Evolutionary conservation across 2,797 vertebrate species (phyloP).

Genomic region (Leptatherina wallacei): DNA sequence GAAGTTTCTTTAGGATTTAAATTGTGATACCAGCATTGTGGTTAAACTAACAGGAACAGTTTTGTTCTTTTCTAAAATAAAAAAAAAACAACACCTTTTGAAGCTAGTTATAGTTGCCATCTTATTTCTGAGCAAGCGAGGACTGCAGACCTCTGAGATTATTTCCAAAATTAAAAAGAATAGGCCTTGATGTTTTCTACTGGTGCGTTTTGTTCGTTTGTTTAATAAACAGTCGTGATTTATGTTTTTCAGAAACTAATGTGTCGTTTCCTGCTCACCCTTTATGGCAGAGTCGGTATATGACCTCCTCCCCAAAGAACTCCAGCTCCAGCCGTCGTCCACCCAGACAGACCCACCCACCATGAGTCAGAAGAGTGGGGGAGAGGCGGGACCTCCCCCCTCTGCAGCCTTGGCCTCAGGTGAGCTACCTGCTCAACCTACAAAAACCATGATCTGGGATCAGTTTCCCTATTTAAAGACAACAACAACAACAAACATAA

Average conservation of each 20-base stretch:
- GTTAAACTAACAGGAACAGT: conserved; percentile 12
- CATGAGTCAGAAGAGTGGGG: conserved; percentile 99
- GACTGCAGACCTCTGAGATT: conserved; percentile 3
- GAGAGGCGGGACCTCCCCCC: conserved; percentile 95
- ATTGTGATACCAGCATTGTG: background rate
- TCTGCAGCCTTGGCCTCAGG: conserved; percentile 95
- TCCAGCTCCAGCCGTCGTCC: conserved; percentile 93
- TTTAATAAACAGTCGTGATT: conserved; percentile 12
- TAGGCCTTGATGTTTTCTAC: background rate
- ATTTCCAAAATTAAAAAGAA: background rate
- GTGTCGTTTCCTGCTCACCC: conserved; percentile 35
- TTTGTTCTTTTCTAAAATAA: too few species aligned
- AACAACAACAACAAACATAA: background rate
- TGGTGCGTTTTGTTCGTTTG: too few species aligned
- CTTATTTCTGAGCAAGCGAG: background rate
- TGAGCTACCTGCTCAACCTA: conserved; percentile 82
- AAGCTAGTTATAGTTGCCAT: background rate
- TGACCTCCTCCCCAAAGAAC: conserved; percentile 99
- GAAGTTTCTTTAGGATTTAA: background rate
- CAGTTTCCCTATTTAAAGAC: conserved; percentile 55
- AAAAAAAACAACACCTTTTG: too few species aligned
- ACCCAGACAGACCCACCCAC: conserved; percentile 90
- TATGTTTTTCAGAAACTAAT: conserved; percentile 42
- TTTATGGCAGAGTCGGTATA: conserved; percentile 94
- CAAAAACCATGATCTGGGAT: conserved; percentile 75